phyloP scores from a whole-genome alignment of 2,888 invertebrate genomes.

The Cordilura impudica region DNA sequence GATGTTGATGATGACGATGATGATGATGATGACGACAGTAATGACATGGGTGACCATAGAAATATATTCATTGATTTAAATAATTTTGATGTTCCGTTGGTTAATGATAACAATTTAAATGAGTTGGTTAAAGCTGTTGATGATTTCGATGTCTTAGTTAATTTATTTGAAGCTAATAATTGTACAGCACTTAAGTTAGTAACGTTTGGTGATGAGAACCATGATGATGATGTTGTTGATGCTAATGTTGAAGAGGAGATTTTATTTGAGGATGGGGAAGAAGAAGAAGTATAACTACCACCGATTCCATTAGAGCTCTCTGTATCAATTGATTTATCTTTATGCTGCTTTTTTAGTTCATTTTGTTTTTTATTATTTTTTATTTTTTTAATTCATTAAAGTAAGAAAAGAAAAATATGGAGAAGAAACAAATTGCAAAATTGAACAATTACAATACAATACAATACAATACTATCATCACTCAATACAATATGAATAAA shows the following conservation, averaged over 20 bases:
- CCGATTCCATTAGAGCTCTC: conserved; percentile 51
- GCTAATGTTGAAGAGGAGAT: conserved; percentile 25
- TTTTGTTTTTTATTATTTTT: not conserved
- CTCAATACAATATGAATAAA: conserved; percentile 9
- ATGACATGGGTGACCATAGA: conserved; percentile 65
- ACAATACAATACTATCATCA: conserved; percentile 43
- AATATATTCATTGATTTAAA: conserved; percentile 65
- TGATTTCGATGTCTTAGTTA: conserved; percentile 38
- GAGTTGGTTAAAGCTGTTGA: conserved; percentile 25
- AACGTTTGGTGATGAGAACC: conserved; percentile 5
- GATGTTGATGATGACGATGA: conserved; percentile 62
- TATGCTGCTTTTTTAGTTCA: conserved; percentile 44
- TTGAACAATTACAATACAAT: conserved; percentile 50
- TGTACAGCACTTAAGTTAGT: conserved; percentile 33
- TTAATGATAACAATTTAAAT: conserved; percentile 39
- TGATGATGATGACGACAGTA: conserved; percentile 55
- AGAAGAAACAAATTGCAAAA: conserved; percentile 31
- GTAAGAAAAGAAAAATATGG: conserved; percentile 16
- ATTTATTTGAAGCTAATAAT: conserved; percentile 55
- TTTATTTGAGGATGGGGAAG: conserved; percentile 38
- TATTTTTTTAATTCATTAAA: not conserved
- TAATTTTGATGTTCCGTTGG: conserved; percentile 50
- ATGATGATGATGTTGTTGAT: conserved; percentile 11
- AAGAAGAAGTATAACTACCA: conserved; percentile 61
- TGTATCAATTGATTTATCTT: conserved; percentile 51